Evolutionary conservation across 2,113 vertebrate genomes (phyloP).

Genomic region (Corythaixoides concolor): DNA sequence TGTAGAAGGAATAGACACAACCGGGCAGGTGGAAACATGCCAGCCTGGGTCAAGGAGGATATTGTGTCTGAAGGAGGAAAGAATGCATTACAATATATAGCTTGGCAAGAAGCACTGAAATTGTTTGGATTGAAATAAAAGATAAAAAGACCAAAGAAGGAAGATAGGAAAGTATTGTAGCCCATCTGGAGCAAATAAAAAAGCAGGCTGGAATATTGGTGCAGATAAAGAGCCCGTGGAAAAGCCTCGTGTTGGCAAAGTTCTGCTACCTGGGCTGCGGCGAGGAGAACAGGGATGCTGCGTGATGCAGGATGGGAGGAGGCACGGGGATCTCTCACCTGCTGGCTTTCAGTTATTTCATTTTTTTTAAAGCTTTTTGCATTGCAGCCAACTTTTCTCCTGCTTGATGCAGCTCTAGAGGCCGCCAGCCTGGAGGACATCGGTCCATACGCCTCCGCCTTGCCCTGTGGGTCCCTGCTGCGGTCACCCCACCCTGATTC

Average conservation of each 20-base stretch:
- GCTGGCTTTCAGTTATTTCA: neutral
- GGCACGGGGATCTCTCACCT: neutral
- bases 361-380: neutral
- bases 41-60: conserved; percentile 69
- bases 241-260: neutral
- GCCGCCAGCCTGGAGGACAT: neutral
- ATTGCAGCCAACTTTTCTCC: neutral
- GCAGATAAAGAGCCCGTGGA: conserved; percentile 28
- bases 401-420: neutral
- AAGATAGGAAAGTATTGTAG: conserved; percentile 56
- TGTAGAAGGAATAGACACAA: conserved; percentile 65
- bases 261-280: neutral
- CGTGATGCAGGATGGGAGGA: rapidly evolving
- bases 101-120: conserved; percentile 62
- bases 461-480: rapidly evolving
- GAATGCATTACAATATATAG: conserved; percentile 70
- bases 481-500: rapidly evolving
- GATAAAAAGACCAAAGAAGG: conserved; percentile 58
- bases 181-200: conserved; percentile 72
- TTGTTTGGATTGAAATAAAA: conserved; percentile 72
- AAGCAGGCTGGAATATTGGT: conserved; percentile 21
- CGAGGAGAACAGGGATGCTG: neutral
- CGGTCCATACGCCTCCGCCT: rapidly evolving
- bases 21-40: conserved; percentile 61
- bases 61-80: conserved; percentile 71